Conservation (phyloP, 2,888 invertebrate genomes). For the Oithona nana region DNA sequence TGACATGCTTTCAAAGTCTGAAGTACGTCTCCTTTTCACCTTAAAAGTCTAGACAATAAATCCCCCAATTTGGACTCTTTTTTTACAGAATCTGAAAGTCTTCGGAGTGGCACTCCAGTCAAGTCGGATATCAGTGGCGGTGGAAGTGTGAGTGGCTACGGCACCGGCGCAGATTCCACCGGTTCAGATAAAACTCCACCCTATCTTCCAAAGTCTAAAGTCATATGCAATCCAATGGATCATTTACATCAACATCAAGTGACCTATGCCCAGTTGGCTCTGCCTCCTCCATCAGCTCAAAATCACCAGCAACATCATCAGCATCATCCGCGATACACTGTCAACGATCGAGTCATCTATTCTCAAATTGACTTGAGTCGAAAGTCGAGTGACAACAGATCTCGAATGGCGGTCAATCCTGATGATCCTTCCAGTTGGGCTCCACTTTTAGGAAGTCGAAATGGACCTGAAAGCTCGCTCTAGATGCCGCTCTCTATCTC, state of each 20-base stretch:
- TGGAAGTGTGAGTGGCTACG: neutral
- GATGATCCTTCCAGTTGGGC: neutral
- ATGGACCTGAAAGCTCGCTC: neutral
- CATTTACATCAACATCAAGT: too few relatives aligned
- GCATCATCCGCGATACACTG: neutral
- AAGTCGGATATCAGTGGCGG: neutral
- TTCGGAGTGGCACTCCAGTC: neutral
- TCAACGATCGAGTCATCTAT: neutral
- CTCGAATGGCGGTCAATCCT: neutral
- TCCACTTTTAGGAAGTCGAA: neutral
- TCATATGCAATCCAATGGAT: neutral
- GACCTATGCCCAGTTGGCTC: neutral
- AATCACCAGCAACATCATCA: neutral
- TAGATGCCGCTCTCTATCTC: too few relatives aligned
- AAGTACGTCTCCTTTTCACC: too few relatives aligned
- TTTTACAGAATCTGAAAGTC: neutral
- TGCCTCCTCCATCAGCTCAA: neutral
- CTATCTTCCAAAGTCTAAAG: neutral
- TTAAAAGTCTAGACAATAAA: too few relatives aligned
- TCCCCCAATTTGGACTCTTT: too few relatives aligned
- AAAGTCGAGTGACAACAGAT: neutral
- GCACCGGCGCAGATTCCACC: neutral
- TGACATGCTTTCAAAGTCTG: too few relatives aligned
- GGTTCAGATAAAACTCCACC: neutral
- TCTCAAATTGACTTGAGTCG: neutral